Percentiles rank a stretch among this genome's conserved stretches.
Evolutionary conservation across 2,888 invertebrate genomes (phyloP).

Genomic region (Heterodera filipjevi): DNA sequence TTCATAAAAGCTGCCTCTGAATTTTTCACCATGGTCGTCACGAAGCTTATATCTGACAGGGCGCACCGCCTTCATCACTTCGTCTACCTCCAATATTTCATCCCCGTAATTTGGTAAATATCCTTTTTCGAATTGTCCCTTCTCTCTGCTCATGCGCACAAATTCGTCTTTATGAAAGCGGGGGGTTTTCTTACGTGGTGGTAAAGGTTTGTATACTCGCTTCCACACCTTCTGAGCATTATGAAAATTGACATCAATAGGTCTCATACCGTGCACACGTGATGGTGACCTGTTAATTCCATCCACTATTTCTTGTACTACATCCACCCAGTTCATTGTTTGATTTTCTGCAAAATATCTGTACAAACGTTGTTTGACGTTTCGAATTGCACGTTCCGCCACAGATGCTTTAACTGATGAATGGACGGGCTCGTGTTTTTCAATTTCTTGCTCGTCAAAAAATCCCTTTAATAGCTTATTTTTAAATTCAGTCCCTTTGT

Average conservation of each 20-base stretch:
- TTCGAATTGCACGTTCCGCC: too few species aligned
- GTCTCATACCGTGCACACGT: neutral
- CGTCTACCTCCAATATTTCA: neutral
- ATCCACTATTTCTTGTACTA: too few species aligned
- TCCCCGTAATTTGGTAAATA: too few species aligned
- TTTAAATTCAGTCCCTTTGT: neutral
- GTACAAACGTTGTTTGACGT: too few species aligned
- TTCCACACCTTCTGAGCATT: constrained; percentile 22
- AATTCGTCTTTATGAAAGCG: neutral
- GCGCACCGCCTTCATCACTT: neutral
- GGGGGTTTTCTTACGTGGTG: neutral
- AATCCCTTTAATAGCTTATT: too few species aligned
- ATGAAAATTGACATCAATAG: constrained; percentile 8
- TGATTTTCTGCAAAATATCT: too few species aligned
- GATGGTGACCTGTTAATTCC: too few species aligned
- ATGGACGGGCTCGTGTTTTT: too few species aligned
- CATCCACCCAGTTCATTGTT: too few species aligned
- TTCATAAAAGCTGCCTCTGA: neutral
- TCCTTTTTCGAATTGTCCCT: too few species aligned
- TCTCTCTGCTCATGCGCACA: constrained; percentile 13
- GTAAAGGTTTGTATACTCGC: neutral
- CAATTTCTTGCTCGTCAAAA: too few species aligned
- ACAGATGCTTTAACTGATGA: too few species aligned
- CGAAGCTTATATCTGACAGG: neutral
- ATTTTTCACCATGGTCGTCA: constrained; percentile 1